Base-by-base conservation (phyloP, 2,888 invertebrate species). In the Nomada hirtipes region DNA sequence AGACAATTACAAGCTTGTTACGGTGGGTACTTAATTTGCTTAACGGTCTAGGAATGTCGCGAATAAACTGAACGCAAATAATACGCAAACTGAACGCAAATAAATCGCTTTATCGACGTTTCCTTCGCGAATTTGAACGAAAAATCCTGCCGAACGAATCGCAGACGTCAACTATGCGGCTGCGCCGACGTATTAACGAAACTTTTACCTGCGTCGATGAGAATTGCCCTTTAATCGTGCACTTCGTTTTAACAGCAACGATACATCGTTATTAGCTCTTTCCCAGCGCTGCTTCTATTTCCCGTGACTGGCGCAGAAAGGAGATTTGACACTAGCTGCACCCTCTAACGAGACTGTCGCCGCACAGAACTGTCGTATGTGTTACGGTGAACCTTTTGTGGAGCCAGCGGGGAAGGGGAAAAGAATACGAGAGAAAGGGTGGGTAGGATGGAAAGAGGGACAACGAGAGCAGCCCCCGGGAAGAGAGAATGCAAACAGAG, bases 211-310 rank as follows among this genome's bases (percentile, higher is more conserved):
- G 52, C 23, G 59, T 64, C 69, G 36, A 76, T 71, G 55, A 78
- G 78, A 55, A 57, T 79, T 55, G 79, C 36, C 60, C 50, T 77
- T 67, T 67, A 73, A 70, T 75, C 52, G 59, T 44, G 26, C 4
- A 26, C 23, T 47, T 10, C 20, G n/a, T 9, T 36, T 36, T 26
- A 55, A 36, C n/a, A 15, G 26, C 23, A 52, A 79, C 79, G 72
- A 80, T 80, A 79, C 68, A 73, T 79, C 68, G 80, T 73, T 79
- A 73, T 81, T 74, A 74, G 53, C 15, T 63, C 29, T 15, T 65
- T 64, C 20, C 18, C 52, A 3, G 13, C 63, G 23, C 23, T 18
- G 4, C 57, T 63, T 13, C 47, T 13, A 59, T 50, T 70, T 70
- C 15, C 70, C 60, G 11, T 13, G 71, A 29, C 71, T 63, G 44